A percentile compares a stretch with the other conserved stretches of the same genome.
Evolutionary conservation across 2,113 vertebrate genomes (phyloP).

Genomic region (Callipepla californica): DNA sequence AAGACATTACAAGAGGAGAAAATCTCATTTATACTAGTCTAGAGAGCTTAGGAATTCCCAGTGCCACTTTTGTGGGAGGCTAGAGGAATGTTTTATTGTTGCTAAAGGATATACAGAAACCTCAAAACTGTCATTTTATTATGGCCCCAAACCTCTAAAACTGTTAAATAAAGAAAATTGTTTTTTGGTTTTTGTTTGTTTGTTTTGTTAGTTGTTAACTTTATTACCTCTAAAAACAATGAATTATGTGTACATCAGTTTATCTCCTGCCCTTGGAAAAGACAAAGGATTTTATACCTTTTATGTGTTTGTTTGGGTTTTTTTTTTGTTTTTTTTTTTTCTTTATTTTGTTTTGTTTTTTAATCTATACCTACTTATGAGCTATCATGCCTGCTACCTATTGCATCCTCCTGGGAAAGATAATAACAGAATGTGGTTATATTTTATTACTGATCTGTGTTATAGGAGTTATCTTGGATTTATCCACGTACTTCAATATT

Average conservation of each 20-base stretch:
- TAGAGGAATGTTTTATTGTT: constrained; percentile 26
- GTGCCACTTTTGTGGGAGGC: not conserved
- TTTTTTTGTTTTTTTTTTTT: not conserved
- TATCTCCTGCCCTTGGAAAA: constrained; percentile 2
- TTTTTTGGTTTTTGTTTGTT: not conserved
- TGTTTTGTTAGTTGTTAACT: not conserved
- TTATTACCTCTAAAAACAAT: not conserved
- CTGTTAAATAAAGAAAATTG: constrained; percentile 10
- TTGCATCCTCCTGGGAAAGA: not conserved
- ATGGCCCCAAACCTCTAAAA: not conserved
- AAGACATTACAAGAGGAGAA: not conserved
- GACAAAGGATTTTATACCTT: not conserved
- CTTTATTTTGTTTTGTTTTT: not conserved
- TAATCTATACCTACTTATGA: not conserved
- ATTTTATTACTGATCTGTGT: not conserved
- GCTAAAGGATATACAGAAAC: not conserved
- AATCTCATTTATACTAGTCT: not conserved
- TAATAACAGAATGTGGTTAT: not conserved
- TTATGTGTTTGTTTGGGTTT: no score
- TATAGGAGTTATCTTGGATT: not conserved
- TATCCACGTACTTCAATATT: not conserved
- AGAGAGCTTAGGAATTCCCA: not conserved
- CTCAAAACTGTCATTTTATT: constrained; percentile 29
- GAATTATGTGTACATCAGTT: not conserved
- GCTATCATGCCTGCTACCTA: not conserved